Base-by-base conservation (phyloP, 1,140 invertebrate genomes). In the Atta texana region DNA sequence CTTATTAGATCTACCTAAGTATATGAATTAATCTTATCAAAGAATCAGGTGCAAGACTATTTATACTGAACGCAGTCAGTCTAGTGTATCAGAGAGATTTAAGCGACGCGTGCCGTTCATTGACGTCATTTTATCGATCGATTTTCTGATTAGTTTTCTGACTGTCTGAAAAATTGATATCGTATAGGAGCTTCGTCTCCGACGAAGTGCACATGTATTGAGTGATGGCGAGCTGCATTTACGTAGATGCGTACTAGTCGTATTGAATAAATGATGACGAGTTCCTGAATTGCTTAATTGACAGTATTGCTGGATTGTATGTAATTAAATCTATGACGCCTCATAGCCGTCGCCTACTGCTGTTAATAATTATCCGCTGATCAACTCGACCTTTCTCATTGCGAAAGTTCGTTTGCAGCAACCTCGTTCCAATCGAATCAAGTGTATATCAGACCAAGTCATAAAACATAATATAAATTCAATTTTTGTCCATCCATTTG, bases 261-360 rank as follows among this genome's bases (percentile, higher is more conserved):
- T 18, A 16, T 76, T 31, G 28, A 66, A 61, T 55, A 55, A 28
- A 80, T 39, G 44, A 51, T 28, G 66, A 28, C 57, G 34, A 69
- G 39, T 82, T 76, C 31, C 8, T 86, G 39, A 88, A 86, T 88
- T 88, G 72, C 57, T 69, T 74, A 86, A 90, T 72, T 24, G 71
- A 55, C 63, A 61, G 55, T 6, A 55, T 66, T 21, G 53, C 81
- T 85, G 44, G 39, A 44, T 12, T 24, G 75, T n/a, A n/a, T 31
- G 44, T 24, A 72, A 88, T 86, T 90, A 87, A 85, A 77, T 39
- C 18, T 5, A 21, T 18, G 12, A 63, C 34, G 31, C 16, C 8
- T 71, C 53, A 63, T 76, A 59, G 18, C 34, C 34, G 34, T 39
- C n/a, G 24, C 7, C n/a, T 39, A n/a, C 2, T 31, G 16, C 49